Evolutionary conservation across 2,888 invertebrate species (phyloP).

Genomic region (Pristionchus fissidentatus): DNA sequence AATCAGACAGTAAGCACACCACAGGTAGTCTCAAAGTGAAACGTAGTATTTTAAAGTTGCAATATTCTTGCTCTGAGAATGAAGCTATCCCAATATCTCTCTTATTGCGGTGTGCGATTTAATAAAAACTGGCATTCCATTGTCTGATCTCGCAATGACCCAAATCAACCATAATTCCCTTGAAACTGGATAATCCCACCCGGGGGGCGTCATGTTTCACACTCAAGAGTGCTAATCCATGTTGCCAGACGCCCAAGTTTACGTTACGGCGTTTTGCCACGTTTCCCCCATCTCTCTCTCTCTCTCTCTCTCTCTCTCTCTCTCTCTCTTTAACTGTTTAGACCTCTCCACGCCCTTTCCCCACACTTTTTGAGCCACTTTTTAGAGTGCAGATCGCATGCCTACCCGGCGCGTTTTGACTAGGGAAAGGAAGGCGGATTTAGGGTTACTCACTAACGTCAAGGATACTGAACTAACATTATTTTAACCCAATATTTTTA

Average conservation of each 20-base stretch:
- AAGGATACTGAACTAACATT: too few relatives aligned
- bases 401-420: neutral
- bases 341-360: too few relatives aligned
- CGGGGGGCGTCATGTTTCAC: constrained; percentile 24
- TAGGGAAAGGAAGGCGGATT: too few relatives aligned
- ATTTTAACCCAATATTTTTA: too few relatives aligned
- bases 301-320: neutral
- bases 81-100: too few relatives aligned
- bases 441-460: neutral
- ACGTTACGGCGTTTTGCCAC: neutral
- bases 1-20: too few relatives aligned
- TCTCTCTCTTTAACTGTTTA: neutral
- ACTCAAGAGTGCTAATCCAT: constrained; percentile 24
- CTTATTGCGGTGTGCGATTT: too few relatives aligned
- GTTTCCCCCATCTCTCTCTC: neutral
- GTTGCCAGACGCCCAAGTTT: constrained; percentile 38
- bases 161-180: neutral
- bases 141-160: too few relatives aligned
- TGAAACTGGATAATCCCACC: neutral
- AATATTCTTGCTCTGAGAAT: too few relatives aligned
- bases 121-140: too few relatives aligned
- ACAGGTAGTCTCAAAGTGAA: too few relatives aligned
- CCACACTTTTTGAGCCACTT: neutral
- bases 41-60: too few relatives aligned
- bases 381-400: neutral